Conservation (phyloP, 2,888 invertebrate genomes). For the Ommatoiulus sabulosus region DNA sequence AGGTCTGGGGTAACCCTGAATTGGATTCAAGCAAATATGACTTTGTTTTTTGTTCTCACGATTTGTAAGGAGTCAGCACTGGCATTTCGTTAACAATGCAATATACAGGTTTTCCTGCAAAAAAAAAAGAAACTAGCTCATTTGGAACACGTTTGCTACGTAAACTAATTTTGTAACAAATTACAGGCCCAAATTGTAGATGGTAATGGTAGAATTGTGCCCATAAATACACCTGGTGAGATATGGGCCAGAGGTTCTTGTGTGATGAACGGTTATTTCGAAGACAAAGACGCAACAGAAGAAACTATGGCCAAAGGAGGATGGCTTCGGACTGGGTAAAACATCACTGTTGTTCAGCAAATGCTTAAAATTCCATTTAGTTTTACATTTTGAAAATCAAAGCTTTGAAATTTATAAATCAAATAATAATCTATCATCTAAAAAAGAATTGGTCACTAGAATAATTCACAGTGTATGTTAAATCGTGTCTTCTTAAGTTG, state of each 20-base stretch:
- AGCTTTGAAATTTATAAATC: too few relatives aligned
- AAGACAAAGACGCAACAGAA: slow-evolving; percentile 52
- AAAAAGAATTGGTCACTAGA: too few relatives aligned
- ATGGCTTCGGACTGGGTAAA: slow-evolving; percentile 58
- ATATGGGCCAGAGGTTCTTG: slow-evolving; percentile 51
- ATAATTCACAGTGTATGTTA: too few relatives aligned
- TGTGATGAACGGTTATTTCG: slow-evolving; percentile 58
- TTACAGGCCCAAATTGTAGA: slow-evolving; percentile 56
- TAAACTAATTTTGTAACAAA: not conserved
- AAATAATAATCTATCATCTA: too few relatives aligned
- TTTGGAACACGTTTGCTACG: too few relatives aligned
- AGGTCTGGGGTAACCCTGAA: too few relatives aligned
- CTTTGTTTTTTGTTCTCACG: too few relatives aligned
- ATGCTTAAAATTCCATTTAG: too few relatives aligned
- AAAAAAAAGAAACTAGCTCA: not conserved
- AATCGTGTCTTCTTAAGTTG: too few relatives aligned
- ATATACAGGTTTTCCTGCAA: not conserved
- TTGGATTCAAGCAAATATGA: too few relatives aligned
- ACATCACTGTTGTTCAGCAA: not conserved
- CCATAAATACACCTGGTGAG: slow-evolving; percentile 55
- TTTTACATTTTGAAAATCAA: slow-evolving; percentile 8
- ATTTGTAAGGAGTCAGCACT: too few relatives aligned
- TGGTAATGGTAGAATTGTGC: slow-evolving; percentile 49
- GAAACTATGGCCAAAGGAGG: slow-evolving; percentile 49
- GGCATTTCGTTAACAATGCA: too few relatives aligned